Base-by-base conservation (phyloP, 1,140 invertebrate genomes). In the Daktulosphaira vitifoliae region DNA sequence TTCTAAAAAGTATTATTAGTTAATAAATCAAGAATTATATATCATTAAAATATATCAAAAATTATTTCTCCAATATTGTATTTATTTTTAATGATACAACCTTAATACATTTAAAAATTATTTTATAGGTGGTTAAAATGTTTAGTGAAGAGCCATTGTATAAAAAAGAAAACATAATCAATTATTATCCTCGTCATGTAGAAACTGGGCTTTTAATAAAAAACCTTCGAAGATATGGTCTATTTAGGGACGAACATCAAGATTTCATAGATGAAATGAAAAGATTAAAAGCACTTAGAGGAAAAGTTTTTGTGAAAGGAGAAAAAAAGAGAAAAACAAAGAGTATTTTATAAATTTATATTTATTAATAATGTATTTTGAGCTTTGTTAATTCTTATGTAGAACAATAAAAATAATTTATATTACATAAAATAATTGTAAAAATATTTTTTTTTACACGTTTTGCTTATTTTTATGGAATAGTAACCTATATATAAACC, bases 191-290 rank as follows among this genome's bases (percentile, higher is more conserved):
- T 0, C 77, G 89, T 15, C 87, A 89, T 71, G 76, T 83, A 3
- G 87, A 93, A 76, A 88, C 84, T 0, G 78, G 84, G 65, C 69
- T 75, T 15, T 74, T 95, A 1, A 89, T 90, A 83, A 77, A 76
- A 53, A 78, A 82, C 66, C 74, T 92, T 16, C 74, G 89, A 13
- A 74, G 82, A 37, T 91, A 91, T 73, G 89, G 90, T 1, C 74
- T 93, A 3, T 93, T 80, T 72, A 77, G 92, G 70, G 90, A 96
- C 76, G 92, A 96, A 73, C 92, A 96, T 78, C 74, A 84, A 74
- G 93, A 96, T 78, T 96, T 95, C 71, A 86, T 85, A 68, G 92
- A 96, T 44, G 92, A 96, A 76, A 92, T 92, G 83, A 79, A 81
- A 66, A 78, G 89, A 66, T 76, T 89, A 65, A 78, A 85, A 68